Evolutionary conservation across 2,797 vertebrate species (phyloP).

Genomic region (Danio kyathit): DNA sequence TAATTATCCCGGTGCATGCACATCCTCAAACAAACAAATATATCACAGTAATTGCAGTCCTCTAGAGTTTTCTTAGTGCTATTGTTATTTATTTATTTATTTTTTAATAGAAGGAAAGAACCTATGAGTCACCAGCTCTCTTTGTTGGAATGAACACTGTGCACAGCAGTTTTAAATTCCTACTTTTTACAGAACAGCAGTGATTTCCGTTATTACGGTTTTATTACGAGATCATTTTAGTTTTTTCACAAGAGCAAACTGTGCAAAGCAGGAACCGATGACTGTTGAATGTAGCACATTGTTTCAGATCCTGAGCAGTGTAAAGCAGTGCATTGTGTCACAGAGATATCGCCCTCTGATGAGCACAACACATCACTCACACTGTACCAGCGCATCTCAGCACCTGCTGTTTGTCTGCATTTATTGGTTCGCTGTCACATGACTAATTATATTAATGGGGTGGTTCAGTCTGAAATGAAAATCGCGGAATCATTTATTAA

Average conservation of each 20-base stretch:
- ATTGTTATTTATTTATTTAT: constrained; percentile 35
- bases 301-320: constrained; percentile 35
- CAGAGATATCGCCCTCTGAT: constrained; percentile 57
- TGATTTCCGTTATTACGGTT: constrained; percentile 22
- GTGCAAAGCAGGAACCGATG: constrained; percentile 40
- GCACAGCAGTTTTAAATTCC: constrained; percentile 20
- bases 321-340: constrained; percentile 58
- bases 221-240: constrained; percentile 42
- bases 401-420: constrained; percentile 30
- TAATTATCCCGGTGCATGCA: constrained; percentile 36
- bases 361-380: constrained; percentile 51
- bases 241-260: constrained; percentile 34
- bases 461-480: too few species aligned
- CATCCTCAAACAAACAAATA: constrained; percentile 38
- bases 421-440: constrained; percentile 29
- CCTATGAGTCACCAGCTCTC: constrained; percentile 32
- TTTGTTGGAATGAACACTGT: constrained; percentile 34
- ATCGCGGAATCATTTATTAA: too few species aligned
- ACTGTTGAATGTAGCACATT: constrained; percentile 38
- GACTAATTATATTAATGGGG: constrained; percentile 22
- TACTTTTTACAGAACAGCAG: constrained; percentile 25
- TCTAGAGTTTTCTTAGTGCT: constrained; percentile 24
- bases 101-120: constrained; percentile 17
- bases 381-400: constrained; percentile 40
- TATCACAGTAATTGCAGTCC: constrained; percentile 27